Base-by-base conservation (phyloP, 2,113 vertebrate genomes). In the Sphaerodactylus townsendi region DNA sequence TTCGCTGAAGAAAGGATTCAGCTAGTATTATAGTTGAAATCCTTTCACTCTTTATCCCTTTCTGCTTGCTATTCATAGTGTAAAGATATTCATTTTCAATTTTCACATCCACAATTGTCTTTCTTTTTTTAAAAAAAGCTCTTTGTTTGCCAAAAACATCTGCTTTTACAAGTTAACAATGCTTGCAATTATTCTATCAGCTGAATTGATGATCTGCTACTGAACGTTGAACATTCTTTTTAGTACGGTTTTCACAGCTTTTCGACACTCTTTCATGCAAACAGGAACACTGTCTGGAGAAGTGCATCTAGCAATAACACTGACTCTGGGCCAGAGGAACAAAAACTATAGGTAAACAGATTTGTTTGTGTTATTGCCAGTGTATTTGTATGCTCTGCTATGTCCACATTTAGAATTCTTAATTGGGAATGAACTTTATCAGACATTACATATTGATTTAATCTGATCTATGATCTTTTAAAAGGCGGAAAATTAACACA, bases 321-420 rank as follows among this genome's bases (percentile, higher is more conserved):
- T 75, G n/a, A 33, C 19, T 76, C 73, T n/a, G 15, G 73, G 23
- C 9, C 3, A 56, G 48, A 76, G 23, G 56, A 76, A 77, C 11
- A 41, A 14, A 78, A 41, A 15, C 62, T 35, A 48, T 50, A 87
- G 81, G 88, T 81, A 89, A 6, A 75, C 87, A 89, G 1, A 5
- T 76, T 81, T 91, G 85, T 88, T 77, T 79, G 90, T 85, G 56
- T 86, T 86, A 59, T 53, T 75, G 87, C 90, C 85, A 92, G 90
- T 88, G 88, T 90, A 19, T 1, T 28, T 79, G 84, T 84, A 91
- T 88, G 64, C 71, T 68, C 73, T 84, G n/a, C n/a, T n/a, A 79
- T 39, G 59, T 25, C 88, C 30, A n/a, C 81, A 56, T 77, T 86
- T 85, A 50, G 76, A 88, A 81, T 48, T 10, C 77, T 66, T 1